Evolutionary conservation across 2,888 invertebrate species (phyloP).

Genomic region (Morpho achilles): DNA sequence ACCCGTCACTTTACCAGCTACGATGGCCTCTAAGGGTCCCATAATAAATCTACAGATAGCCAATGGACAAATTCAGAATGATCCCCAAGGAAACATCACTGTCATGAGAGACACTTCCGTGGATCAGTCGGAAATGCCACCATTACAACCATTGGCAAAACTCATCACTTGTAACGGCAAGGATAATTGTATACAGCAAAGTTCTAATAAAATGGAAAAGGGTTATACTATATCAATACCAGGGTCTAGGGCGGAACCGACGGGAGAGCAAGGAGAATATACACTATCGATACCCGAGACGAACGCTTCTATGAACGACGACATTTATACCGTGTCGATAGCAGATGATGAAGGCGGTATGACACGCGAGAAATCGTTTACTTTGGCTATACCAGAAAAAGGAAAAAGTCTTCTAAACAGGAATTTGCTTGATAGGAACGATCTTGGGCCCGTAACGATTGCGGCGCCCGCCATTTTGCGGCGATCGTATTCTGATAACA

Average conservation of each 20-base stretch:
- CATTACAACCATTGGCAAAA: slow-evolving; percentile 63
- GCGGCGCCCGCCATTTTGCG: slow-evolving; percentile 71
- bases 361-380: slow-evolving; percentile 60
- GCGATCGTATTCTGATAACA: slow-evolving; percentile 71
- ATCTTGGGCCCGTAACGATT: slow-evolving; percentile 46
- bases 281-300: slow-evolving; percentile 74
- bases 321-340: slow-evolving; percentile 75
- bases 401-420: slow-evolving; percentile 66
- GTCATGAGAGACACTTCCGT: slow-evolving; percentile 74
- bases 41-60: slow-evolving; percentile 84
- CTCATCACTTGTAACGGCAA: slow-evolving; percentile 53
- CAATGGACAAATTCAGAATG: slow-evolving; percentile 81
- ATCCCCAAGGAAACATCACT: slow-evolving; percentile 80
- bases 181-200: slow-evolving; percentile 48
- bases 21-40: slow-evolving; percentile 79
- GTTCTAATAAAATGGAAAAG: slow-evolving; percentile 53
- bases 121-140: slow-evolving; percentile 62
- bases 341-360: slow-evolving; percentile 68
- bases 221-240: slow-evolving; percentile 64
- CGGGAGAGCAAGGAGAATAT: slow-evolving; percentile 72
- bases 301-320: slow-evolving; percentile 73
- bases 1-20: slow-evolving; percentile 71
- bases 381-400: slow-evolving; percentile 70
- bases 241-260: slow-evolving; percentile 71
- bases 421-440: slow-evolving; percentile 55